Evolutionary conservation across 2,797 vertebrate species (phyloP).

Genomic region (Acipenser oxyrinchus): DNA sequence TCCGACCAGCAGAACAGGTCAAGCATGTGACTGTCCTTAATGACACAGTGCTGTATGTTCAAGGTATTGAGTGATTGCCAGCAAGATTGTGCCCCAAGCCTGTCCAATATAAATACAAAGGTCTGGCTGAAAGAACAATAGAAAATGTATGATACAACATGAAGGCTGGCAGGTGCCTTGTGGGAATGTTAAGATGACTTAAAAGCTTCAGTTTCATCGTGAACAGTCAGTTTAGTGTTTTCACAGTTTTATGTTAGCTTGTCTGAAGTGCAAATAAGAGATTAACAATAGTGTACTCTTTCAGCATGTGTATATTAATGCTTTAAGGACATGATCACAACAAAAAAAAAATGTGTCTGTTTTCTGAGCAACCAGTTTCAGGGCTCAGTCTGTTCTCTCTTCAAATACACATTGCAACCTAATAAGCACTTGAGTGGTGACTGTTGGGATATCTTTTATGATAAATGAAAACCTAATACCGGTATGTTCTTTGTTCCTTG

Average conservation of each 20-base stretch:
- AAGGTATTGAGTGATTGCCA: slow-evolving; percentile 30
- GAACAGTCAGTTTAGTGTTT: background rate
- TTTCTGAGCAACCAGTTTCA: too few relatives aligned
- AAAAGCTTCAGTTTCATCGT: background rate
- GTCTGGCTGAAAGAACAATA: slow-evolving; percentile 31
- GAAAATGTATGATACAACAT: slow-evolving; percentile 27
- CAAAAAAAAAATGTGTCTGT: too few relatives aligned
- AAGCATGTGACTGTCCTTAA: slow-evolving; percentile 48
- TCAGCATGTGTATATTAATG: background rate
- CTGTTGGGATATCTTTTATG: too few relatives aligned
- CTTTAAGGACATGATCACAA: background rate
- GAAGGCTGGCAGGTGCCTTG: slow-evolving; percentile 19
- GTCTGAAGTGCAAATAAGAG: background rate
- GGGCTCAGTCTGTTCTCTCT: too few relatives aligned
- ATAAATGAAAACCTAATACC: too few relatives aligned
- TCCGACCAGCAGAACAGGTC: slow-evolving; percentile 59
- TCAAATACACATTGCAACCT: too few relatives aligned
- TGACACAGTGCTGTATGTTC: slow-evolving; percentile 25
- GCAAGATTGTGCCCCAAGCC: slow-evolving; percentile 40
- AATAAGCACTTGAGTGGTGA: too few relatives aligned
- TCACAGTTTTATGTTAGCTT: background rate
- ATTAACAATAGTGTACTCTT: background rate
- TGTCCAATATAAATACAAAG: slow-evolving; percentile 37
- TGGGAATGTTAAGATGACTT: slow-evolving; percentile 25
- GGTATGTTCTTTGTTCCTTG: too few relatives aligned